Percentiles rank a stretch among this genome's conserved stretches.
phyloP scores from a whole-genome alignment of 1,140 invertebrate species.

The Scaptomyza pallida region DNA sequence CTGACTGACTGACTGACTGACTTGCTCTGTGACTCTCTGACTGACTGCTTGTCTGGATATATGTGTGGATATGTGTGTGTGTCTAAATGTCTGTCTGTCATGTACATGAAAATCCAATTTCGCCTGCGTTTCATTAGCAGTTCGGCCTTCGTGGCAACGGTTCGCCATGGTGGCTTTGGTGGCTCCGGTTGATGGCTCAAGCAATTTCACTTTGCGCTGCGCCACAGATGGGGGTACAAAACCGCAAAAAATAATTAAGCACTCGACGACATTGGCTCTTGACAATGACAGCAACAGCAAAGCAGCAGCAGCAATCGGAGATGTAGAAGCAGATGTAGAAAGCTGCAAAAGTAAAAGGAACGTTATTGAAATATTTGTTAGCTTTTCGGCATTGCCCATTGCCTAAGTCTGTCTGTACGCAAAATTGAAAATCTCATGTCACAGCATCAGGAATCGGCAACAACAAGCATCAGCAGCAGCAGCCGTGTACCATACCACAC shows the following conservation, averaged over 20 bases:
- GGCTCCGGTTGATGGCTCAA: constrained; percentile 50
- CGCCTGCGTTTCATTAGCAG: constrained; percentile 76
- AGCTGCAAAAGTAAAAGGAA: constrained; percentile 19
- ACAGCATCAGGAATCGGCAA: constrained; percentile 29
- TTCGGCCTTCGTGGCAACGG: constrained; percentile 27
- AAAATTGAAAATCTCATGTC: constrained; percentile 62
- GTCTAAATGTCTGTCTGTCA: constrained; percentile 43
- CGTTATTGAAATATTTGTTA: constrained; percentile 70
- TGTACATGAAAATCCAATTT: constrained; percentile 82
- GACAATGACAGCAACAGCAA: constrained; percentile 65
- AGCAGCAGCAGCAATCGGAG: background rate
- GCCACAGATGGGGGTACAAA: constrained; percentile 59
- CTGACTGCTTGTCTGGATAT: constrained; percentile 15
- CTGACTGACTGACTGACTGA: constrained; percentile 22
- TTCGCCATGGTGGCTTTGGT: constrained; percentile 24
- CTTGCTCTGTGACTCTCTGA: background rate
- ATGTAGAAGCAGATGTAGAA: constrained; percentile 7
- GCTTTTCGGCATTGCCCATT: constrained; percentile 26
- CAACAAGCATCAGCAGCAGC: constrained; percentile 38
- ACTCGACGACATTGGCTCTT: constrained; percentile 69
- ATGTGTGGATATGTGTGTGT: constrained; percentile 13
- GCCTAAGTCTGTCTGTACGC: constrained; percentile 53
- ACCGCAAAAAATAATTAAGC: constrained; percentile 81
- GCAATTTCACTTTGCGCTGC: constrained; percentile 57
- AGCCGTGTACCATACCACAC: background rate